Base-by-base conservation (phyloP, 1,140 invertebrate species). In the Drosophila albomicans region DNA sequence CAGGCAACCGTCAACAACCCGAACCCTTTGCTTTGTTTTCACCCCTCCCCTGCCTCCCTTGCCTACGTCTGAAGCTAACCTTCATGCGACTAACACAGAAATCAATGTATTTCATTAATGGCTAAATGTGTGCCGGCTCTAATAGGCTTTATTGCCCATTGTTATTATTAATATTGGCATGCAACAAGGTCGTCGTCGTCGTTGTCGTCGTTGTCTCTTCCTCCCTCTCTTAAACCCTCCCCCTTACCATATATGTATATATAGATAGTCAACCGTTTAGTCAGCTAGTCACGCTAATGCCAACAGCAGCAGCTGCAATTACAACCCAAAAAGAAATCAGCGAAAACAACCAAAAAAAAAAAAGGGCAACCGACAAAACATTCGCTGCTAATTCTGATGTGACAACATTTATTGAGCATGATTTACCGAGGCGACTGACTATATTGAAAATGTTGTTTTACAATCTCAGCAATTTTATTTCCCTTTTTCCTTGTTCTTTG, bases 21-120 rank as follows among this genome's bases (percentile, higher is more conserved):
- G 2, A 86, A 85, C 81, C 81, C 81, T 56, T 25, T 25, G 20
- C 20, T 84, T 28, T 45, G 32, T 15, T 35, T 58, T 61, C n/a
- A 20, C 46, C 35, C 35, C n/a, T 11, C n/a, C 54, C 16, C 20
- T 16, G 15, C 0, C 32, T n/a, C 56, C 7, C n/a, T 30, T 56
- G 25, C 15, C 45, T 25, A 25, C 20, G 20, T 25, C 3, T 25
- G 20, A 3, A 25, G 20, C 20, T 25, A 25, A 25, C 16, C 20
- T 11, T 13, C 10, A 2, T 49, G 6, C 45, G 62, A 46, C 62
- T 78, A 75, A 87, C 82, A 88, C 70, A 88, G 80, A 87, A 88
- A 88, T 84, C 84, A 88, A 88, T 88, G 84, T 88, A 89, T 88
- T 88, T 89, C 80, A 88, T 88, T 88, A 88, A 89, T 88, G 74